These are phyloP conservation scores for Octodonta nipae DNA, from an alignment of 2,888 invertebrate genomes.

Conservation along the genomic window DNA sequence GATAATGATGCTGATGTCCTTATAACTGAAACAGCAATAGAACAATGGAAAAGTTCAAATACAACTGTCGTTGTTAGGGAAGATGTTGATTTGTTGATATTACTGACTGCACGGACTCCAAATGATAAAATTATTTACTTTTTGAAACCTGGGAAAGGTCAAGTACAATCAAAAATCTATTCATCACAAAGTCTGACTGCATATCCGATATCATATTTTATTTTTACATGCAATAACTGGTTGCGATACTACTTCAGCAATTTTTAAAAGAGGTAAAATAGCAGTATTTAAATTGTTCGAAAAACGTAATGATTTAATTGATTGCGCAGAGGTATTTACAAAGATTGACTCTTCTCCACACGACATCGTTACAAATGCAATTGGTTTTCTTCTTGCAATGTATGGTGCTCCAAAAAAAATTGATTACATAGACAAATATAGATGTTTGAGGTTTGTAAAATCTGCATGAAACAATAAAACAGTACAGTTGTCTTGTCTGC, in stretches of 20 bases:
- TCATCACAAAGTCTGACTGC: conserved; percentile 6
- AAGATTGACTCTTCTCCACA: too few species aligned
- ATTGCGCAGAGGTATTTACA: too few species aligned
- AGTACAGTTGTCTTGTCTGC: too few species aligned
- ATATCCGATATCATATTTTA: conserved; percentile 4
- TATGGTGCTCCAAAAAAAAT: too few species aligned
- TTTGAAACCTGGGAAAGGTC: conserved; percentile 6
- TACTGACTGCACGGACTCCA: conserved; percentile 7
- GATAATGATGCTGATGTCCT: conserved; percentile 14
- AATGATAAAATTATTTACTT: conserved; percentile 6
- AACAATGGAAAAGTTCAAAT: conserved; percentile 1
- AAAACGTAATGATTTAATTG: too few species aligned
- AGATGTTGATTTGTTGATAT: conserved; percentile 5
- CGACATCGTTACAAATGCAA: too few species aligned
- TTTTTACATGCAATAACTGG: conserved; percentile 7
- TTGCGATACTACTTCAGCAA: conserved; percentile 7
- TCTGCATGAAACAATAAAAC: too few species aligned
- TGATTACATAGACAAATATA: too few species aligned
- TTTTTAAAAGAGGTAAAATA: conserved; percentile 6
- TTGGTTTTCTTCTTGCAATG: too few species aligned
- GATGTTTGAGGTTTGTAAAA: too few species aligned
- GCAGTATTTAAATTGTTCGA: conserved; percentile 6
- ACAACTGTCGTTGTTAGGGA: conserved; percentile 4
- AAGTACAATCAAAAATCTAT: conserved; percentile 4
- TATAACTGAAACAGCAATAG: conserved; percentile 4